phyloP scores from a whole-genome alignment of 2,888 invertebrate genomes.

The Platycnemis pennipes region DNA sequence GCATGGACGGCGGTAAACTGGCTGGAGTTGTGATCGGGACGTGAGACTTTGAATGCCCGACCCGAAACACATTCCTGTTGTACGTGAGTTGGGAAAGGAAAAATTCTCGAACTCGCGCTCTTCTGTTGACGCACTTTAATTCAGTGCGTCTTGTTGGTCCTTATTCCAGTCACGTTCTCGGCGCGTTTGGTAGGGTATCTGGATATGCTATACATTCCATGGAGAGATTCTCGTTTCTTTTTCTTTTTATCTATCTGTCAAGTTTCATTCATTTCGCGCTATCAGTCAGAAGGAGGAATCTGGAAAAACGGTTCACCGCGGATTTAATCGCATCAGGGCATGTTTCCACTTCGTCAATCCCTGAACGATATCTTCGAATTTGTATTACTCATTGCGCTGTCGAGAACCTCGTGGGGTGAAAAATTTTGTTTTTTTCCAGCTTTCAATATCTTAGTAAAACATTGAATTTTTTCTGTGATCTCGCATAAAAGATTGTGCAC shows the following conservation, averaged over 20 bases:
- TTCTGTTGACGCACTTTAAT: constrained; percentile 20
- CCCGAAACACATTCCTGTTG: constrained; percentile 56
- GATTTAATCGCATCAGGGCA: not conserved
- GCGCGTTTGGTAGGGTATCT: constrained; percentile 41
- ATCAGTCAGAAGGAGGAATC: constrained; percentile 17
- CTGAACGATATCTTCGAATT: not conserved
- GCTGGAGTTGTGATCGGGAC: constrained; percentile 52
- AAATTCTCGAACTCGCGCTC: not conserved
- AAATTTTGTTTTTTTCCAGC: no score
- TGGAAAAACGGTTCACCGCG: not conserved
- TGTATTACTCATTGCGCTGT: not conserved
- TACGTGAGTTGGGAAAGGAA: constrained; percentile 61
- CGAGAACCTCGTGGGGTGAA: no score
- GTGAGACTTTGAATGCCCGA: constrained; percentile 15
- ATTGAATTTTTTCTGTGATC: no score
- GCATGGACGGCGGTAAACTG: constrained; percentile 38
- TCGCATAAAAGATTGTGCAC: no score
- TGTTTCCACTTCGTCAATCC: not conserved
- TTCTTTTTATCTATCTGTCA: not conserved
- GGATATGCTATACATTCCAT: constrained; percentile 37
- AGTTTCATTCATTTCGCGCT: constrained; percentile 49
- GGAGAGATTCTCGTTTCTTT: not conserved
- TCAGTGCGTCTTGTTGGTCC: constrained; percentile 3
- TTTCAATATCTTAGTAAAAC: no score
- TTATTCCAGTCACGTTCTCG: constrained; percentile 38